Evolutionary conservation across 2,888 invertebrate genomes (phyloP).

Genomic region (Halictus ligatus): DNA sequence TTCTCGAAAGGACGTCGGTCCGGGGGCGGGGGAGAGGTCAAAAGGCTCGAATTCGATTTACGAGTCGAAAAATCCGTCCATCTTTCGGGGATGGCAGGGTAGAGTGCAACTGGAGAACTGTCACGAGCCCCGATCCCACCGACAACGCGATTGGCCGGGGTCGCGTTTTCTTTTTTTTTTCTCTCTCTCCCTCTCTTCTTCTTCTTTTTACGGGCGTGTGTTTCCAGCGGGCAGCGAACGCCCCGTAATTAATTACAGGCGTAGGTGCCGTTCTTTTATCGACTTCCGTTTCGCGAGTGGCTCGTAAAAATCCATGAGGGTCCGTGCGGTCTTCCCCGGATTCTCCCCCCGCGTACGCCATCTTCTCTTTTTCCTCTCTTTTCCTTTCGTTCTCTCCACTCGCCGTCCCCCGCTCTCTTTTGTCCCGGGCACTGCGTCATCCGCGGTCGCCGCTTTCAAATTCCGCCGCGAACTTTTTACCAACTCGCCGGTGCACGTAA

Average conservation of each 20-base stretch:
- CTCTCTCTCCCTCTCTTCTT: conserved; percentile 66
- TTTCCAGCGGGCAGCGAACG: conserved; percentile 71
- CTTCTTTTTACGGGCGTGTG: conserved; percentile 51
- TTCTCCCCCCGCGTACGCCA: neutral
- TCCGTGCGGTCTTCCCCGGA: conserved; percentile 46
- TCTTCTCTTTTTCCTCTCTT: neutral
- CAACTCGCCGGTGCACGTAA: conserved; percentile 2
- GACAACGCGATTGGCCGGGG: conserved; percentile 48
- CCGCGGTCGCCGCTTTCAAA: conserved; percentile 17
- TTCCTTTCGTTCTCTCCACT: neutral
- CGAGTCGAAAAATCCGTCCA: conserved; percentile 58
- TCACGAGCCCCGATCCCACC: conserved; percentile 24
- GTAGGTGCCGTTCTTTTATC: conserved; percentile 76
- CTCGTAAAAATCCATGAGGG: conserved; percentile 69
- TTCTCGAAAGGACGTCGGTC: conserved; percentile 15
- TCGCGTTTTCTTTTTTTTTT: conserved; percentile 63
- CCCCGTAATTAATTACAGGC: conserved; percentile 80
- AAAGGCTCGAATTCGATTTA: conserved; percentile 54
- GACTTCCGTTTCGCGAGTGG: conserved; percentile 75
- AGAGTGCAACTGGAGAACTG: conserved; percentile 46
- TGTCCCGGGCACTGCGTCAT: neutral
- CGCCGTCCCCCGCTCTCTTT: neutral
- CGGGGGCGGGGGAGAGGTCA: neutral
- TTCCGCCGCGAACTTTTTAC: neutral
- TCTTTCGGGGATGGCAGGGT: conserved; percentile 39